Evolutionary conservation across 2,113 vertebrate species (phyloP), one percentile per base, ranked within the genome.

Genomic region (Laticauda laticaudata): DNA sequence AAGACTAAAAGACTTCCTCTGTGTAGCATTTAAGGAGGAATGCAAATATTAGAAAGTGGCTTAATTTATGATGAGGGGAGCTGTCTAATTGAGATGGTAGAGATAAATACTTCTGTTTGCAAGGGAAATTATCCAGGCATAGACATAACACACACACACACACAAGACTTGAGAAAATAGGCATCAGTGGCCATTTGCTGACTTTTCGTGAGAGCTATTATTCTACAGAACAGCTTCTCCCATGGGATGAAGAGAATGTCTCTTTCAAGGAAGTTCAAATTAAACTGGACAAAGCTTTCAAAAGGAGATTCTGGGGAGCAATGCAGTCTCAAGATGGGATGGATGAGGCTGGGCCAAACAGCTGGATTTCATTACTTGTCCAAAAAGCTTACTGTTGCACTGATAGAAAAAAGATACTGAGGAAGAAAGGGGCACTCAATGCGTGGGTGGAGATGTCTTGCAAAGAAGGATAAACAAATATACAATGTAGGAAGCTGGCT

Each of bases 301-400:
- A 34, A 91, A 89, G 54, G 29, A 29, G 81, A 75, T 18, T 56
- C 11, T 0, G 2, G 55, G 64, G 59, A 89, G 43, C 64, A 61
- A 87, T 0, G 23, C 3, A 0, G 0, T 18, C 2, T 0, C n/a
- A 0, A 39, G 53, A 64, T 21, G 64, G 86, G 51, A 48, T 45
- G 81, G 24, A 5, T 3, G 57, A 86, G 88, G 11, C 3, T 0
- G 5, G 45, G 21, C 20, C 0, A 1, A 86, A 11, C 8, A 56
- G 12, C 48, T 14, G 39, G 1, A 9, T 89, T 21, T 45, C 51
- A 55, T 56, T 61, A 59, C 21, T 26, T 4, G 39, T 90, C 21
- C 85, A 4, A 64, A 1, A 18, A 24, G 39, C 0, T 3, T 10
- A 15, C 51, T 4, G 51, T 45, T 34, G 29, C 12, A 26, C 3